A percentile compares a stretch with the other conserved stretches of the same genome.
phyloP scores from a whole-genome alignment of 2,797 vertebrate genomes.

The Salmo trutta region DNA sequence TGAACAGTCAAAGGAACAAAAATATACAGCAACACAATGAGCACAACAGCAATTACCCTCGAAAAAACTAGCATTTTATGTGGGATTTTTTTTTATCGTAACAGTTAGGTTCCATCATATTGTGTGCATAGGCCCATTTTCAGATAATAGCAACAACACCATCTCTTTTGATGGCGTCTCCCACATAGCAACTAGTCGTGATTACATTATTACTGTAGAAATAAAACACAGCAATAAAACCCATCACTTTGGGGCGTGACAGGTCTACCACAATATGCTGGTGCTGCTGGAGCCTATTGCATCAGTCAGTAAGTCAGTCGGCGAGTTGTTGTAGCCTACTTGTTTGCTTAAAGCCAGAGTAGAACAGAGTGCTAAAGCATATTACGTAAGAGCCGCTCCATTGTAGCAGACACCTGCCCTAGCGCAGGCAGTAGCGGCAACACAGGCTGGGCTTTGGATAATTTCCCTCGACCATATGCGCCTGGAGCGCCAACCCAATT shows the following conservation, averaged over 20 bases:
- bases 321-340: conserved; percentile 54
- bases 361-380: conserved; percentile 65
- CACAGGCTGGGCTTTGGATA: background rate
- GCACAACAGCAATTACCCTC: too few species aligned
- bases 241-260: conserved; percentile 24
- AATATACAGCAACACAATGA: too few species aligned
- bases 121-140: background rate
- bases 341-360: conserved; percentile 60
- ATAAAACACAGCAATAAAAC: too few species aligned
- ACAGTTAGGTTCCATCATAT: background rate
- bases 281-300: conserved; percentile 24
- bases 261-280: conserved; percentile 13
- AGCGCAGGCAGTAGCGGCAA: background rate
- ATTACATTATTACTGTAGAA: conserved; percentile 49
- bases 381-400: conserved; percentile 73
- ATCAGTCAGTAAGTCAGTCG: conserved; percentile 44
- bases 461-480: background rate
- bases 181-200: conserved; percentile 56
- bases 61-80: too few species aligned
- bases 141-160: background rate
- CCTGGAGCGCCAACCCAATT: background rate
- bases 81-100: background rate
- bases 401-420: conserved; percentile 71
- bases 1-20: background rate
- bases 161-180: conserved; percentile 36